phyloP scores from a whole-genome alignment of 1,140 invertebrate genomes.

The Drosophila virilis region DNA sequence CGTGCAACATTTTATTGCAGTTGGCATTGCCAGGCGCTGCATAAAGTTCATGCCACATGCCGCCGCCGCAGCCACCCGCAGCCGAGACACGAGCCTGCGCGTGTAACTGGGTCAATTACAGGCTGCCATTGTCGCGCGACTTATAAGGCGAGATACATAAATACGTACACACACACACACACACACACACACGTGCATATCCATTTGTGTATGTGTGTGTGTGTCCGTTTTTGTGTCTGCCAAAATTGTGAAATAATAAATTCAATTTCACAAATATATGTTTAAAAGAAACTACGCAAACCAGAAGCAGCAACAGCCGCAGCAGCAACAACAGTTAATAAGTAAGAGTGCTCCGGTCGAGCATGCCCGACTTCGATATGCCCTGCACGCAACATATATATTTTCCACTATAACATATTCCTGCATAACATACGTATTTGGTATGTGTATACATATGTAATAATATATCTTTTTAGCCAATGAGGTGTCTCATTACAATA shows the following conservation, averaged over 20 bases:
- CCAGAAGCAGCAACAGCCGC: conserved; percentile 43
- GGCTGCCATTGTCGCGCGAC: conserved; percentile 71
- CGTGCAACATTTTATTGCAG: conserved; percentile 29
- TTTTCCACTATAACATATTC: no score
- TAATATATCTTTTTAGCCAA: no score
- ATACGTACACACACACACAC: background rate
- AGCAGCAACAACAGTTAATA: conserved; percentile 19
- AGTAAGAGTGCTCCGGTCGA: background rate
- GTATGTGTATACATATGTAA: no score
- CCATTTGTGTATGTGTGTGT: conserved; percentile 6
- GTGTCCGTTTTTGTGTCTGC: conserved; percentile 31
- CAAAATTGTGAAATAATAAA: conserved; percentile 76
- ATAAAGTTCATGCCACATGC: conserved; percentile 62
- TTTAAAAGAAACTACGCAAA: conserved; percentile 46
- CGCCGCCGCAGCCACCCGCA: conserved; percentile 36
- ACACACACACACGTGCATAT: background rate
- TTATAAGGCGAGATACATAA: conserved; percentile 28
- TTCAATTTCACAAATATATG: conserved; percentile 74
- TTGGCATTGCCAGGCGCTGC: conserved; percentile 44
- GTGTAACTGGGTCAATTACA: conserved; percentile 76
- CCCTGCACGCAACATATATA: background rate
- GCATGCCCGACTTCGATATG: background rate
- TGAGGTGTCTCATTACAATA: no score
- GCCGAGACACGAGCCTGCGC: conserved; percentile 27
- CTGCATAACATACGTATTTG: no score